Base-by-base conservation (phyloP, 2,888 invertebrate genomes). In the Cheilosia scutellata region DNA sequence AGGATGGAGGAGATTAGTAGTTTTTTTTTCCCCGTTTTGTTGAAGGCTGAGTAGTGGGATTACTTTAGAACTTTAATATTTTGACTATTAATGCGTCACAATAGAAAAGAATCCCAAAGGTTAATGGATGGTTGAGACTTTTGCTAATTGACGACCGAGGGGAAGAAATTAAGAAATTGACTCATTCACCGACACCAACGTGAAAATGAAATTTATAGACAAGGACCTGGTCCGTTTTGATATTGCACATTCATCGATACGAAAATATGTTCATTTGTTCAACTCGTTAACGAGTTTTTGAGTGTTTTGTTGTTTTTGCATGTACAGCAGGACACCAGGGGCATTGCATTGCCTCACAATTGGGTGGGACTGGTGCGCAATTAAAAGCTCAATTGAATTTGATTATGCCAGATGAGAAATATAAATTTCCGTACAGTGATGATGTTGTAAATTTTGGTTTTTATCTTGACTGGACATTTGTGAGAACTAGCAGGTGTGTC, bases 31-130 rank as follows among this genome's bases (percentile, higher is more conserved):
- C 4, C 44, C 4, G 16, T 40, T 42, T 47, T 63, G 25, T 25
- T 20, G 42, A 51, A 62, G 66, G 77, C 55, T 77, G 66, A 37
- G 51, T 72, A 27, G 47, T n/a, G 37, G 25, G 42, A 44, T 77
- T 60, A 70, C 42, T 70, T 60, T 16, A 51, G 58, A 37, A 37
- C 51, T 40, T 65, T 31, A 31, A 60, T 44, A 44, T 44, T 25
- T 37, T 37, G 16, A 33, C 57, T 57, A 20, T 13, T 62, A 42
- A 47, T 11, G 33, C 37, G 27, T 40, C 37, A 65, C 63, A 63
- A 63, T 63, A 63, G 49, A 27, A 16, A 33, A 25, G 37, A 65
- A 65, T 51, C n/a, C 25, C 5, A 65, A 65, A 65, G 65, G 65
- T 65, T 65, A 65, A 65, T 65, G 65, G 37, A 51, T 49, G 37